These are phyloP conservation scores for Penaeus indicus DNA, from an alignment of 1,140 invertebrate species.

Conservation along the genomic window DNA sequence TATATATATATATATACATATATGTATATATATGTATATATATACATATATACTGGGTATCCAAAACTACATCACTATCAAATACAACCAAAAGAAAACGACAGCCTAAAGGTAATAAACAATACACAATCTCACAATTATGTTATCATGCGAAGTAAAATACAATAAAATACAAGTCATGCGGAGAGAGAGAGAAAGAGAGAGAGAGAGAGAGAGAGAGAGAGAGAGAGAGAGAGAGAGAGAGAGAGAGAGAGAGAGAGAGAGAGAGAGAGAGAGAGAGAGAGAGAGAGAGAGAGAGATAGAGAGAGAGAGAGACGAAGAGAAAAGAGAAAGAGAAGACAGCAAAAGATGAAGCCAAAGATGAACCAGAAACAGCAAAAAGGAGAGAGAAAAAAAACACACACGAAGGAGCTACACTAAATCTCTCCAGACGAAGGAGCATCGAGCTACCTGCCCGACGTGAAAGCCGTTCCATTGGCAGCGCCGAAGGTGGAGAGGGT, in stretches of 20 bases:
- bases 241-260: neutral
- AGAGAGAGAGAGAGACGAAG: neutral
- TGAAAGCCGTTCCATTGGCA: constrained; percentile 71
- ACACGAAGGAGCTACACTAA: neutral
- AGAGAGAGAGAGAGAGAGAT: neutral
- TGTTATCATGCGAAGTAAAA: too few species aligned
- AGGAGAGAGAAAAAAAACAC: neutral
- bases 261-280: constrained; percentile 23
- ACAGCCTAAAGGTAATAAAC: too few species aligned
- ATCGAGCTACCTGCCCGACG: constrained; percentile 68
- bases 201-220: too few species aligned
- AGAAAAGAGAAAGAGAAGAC: neutral
- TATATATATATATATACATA: too few species aligned
- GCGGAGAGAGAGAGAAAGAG: too few species aligned
- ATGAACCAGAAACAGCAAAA: neutral
- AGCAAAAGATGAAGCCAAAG: neutral
- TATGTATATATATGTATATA: neutral
- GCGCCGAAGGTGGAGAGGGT: constrained; percentile 71
- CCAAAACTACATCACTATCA: too few species aligned
- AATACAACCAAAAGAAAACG: too few species aligned
- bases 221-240: neutral
- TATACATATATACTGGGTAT: too few species aligned
- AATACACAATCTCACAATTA: too few species aligned
- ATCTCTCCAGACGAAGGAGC: too few species aligned
- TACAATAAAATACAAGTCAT: too few species aligned